Evolutionary conservation across 2,113 vertebrate genomes (phyloP), one percentile per base, ranked within the genome.

Genomic region (Corythornis madagascariensis): DNA sequence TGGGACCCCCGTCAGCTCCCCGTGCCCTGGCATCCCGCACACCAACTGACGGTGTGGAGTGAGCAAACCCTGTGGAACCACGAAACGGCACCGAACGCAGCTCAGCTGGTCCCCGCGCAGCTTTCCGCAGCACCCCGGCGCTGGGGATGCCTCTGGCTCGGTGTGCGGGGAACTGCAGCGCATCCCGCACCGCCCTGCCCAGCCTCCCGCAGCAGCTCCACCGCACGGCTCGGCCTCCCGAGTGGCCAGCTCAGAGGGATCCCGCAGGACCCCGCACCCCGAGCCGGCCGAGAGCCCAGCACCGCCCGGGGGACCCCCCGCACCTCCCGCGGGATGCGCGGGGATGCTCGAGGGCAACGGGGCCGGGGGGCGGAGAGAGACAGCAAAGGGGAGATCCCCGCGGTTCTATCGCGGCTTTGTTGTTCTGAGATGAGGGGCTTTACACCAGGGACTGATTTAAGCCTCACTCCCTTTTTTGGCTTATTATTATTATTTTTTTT

Each of bases 191-290:
- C 9, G 14, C 63, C 33, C 67, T 7, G 7, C 61, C 31, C 61
- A 22, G 66, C 57, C 4, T 4, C 52, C 26, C 29, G 40, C 15
- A 1, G 8, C 15, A 11, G 38, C 77, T 52, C 33, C 16, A 3
- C 0, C 4, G 4, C 33, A 0, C 0, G 19, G 2, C 48, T 75
- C 20, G 13, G 33, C 50, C 72, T 53, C 11, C 1, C 35, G 1
- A 8, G 4, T 12, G 50, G 16, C 21, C 5, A 4, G 0, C 56
- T 40, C 57, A 0, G 57, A 21, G 28, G 63, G 33, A 88, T 57
- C 2, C 1, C 1, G 1, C 64, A 22, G 66, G 25, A 5, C 7
- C 24, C 22, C 3, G 50, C 22, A 2, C 4, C 25, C 55, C 17
- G 33, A 19, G 14, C 10, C 43, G 28, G 33, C 42, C 29, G 3